These are phyloP conservation scores for Lamellibrachia columna DNA, from an alignment of 2,888 invertebrate genomes.

Conservation along the genomic window DNA sequence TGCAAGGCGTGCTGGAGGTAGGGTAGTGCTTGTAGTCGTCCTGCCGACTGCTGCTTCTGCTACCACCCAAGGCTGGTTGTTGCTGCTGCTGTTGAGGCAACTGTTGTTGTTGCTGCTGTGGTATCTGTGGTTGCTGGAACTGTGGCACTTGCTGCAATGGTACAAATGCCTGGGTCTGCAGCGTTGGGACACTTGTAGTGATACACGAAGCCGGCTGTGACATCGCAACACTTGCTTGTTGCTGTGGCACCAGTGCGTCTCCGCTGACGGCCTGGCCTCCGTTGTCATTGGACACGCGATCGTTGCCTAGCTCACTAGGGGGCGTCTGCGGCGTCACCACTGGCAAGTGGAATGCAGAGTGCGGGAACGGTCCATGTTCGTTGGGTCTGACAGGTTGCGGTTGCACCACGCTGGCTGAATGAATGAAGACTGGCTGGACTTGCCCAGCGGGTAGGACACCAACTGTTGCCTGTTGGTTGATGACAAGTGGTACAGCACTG, in stretches of 20 bases:
- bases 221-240: not conserved
- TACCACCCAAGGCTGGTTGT: not conserved
- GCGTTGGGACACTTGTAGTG: not conserved
- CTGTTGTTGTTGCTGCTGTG: not conserved
- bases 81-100: not conserved
- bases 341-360: not conserved
- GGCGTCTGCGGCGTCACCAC: not conserved
- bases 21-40: conserved; percentile 21
- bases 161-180: not conserved
- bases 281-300: not conserved
- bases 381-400: conserved; percentile 9
- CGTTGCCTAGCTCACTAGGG: not conserved
- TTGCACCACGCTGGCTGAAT: not conserved
- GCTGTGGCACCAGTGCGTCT: not conserved
- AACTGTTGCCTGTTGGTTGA: not conserved
- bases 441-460: not conserved
- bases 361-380: not conserved
- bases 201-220: not conserved
- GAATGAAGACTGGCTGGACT: not conserved
- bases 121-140: not conserved
- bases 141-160: not conserved
- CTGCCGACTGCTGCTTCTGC: not conserved
- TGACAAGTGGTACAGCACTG: not conserved
- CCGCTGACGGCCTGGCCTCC: not conserved
- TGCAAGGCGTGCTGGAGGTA: not conserved